Evolutionary conservation across 2,797 vertebrate species (phyloP).

Genomic region (Simalia tracyae): DNA sequence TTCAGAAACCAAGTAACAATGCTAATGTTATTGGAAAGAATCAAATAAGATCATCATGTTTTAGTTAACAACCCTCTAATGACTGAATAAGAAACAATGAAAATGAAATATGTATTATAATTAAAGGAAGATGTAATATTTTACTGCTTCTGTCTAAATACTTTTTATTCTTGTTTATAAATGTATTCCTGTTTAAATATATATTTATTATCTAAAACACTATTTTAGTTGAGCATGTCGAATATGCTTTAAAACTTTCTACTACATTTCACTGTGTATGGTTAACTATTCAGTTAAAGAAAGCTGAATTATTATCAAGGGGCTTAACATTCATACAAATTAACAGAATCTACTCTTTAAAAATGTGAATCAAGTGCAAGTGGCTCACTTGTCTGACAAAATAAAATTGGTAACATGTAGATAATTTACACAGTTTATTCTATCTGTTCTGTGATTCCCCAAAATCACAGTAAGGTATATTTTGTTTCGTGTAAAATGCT

Average conservation of each 20-base stretch:
- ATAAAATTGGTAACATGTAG: background rate
- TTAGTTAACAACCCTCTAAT: constrained; percentile 56
- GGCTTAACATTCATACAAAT: background rate
- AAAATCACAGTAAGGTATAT: background rate
- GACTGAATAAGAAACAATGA: constrained; percentile 33
- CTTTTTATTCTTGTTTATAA: background rate
- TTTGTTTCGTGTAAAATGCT: background rate
- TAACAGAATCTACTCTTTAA: background rate
- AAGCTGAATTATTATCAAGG: background rate
- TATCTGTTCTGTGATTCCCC: background rate
- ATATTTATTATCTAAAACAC: constrained; percentile 5
- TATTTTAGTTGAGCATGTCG: fast-evolving
- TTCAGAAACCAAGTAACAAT: constrained; percentile 55
- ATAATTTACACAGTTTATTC: background rate
- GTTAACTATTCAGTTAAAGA: background rate
- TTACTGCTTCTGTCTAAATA: constrained; percentile 1
- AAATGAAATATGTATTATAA: constrained; percentile 12
- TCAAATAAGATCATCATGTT: constrained; percentile 46
- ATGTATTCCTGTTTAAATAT: background rate
- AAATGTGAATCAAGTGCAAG: background rate
- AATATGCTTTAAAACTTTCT: constrained; percentile 18
- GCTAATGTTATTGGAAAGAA: constrained; percentile 58
- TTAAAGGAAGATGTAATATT: constrained; percentile 34
- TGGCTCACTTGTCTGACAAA: background rate
- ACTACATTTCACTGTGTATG: background rate